Evolutionary conservation across 2,797 vertebrate genomes (phyloP), one percentile per base, ranked within the genome.

Genomic region (Lindbergichthys nudifrons): DNA sequence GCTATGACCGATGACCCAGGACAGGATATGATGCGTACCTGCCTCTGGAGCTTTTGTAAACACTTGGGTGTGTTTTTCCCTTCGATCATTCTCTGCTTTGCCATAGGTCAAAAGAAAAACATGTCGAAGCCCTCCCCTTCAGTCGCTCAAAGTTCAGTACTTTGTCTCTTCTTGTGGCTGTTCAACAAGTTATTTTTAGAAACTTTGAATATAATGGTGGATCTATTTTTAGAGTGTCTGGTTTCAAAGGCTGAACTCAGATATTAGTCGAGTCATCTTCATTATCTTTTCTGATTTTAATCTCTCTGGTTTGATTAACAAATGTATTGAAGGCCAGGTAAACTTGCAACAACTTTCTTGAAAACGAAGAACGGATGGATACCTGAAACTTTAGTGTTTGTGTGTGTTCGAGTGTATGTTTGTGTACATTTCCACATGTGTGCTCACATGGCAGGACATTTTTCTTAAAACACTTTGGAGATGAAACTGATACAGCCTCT

Each of bases 1-100:
- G 59, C 83, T 81, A 61, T 86, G 85, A 91, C 88, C 81, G 81
- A 83, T 87, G 93, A 92, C 92, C 92, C 77, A 53, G 87, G 77
- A 89, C 92, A 93, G 93, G 92, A 94, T 92, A 91, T 94, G 93
- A 93, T 93, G 88, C 77, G 75, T 92, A 88, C 88, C 87, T 91
- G 83, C 88, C 90, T 90, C 84, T 85, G 70, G 75, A 85, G 90
- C 89, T 89, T 91, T 91, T 85, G 81, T 92, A 92, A 94, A 94
- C 88, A 92, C 70, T 87, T 73, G 89, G 78, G 81, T 89, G 77
- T 88, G 81, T 91, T 93, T 91, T 92, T 87, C 89, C 89, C 58
- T 81, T 88, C 82, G 41, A 87, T 87, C 83, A 84, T 88, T 84
- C 83, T 78, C 80, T 84, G 64, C 80, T 83, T 80, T 77, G 81